Evolutionary conservation across 2,113 vertebrate genomes (phyloP).

Genomic region (Haemorhous mexicanus): DNA sequence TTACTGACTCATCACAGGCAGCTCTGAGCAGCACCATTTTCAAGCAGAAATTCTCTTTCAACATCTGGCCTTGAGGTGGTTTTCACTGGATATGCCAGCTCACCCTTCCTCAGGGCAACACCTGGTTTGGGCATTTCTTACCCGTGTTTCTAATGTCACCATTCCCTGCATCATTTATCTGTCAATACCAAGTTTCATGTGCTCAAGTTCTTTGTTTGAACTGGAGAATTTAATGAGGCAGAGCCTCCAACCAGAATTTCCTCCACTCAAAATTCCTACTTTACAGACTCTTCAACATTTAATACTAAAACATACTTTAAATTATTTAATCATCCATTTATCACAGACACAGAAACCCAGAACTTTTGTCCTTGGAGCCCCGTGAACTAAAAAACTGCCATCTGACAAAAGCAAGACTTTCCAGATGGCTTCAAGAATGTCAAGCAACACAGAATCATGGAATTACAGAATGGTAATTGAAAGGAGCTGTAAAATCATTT

Average conservation of each 20-base stretch:
- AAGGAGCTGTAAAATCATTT: background rate
- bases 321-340: background rate
- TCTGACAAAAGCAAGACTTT: background rate
- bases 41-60: background rate
- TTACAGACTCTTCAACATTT: background rate
- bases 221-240: background rate
- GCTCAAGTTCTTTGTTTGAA: background rate
- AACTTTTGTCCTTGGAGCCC: background rate
- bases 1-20: background rate
- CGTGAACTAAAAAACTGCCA: rapidly evolving
- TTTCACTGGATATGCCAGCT: background rate
- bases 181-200: background rate
- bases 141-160: background rate
- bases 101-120: background rate
- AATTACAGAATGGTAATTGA: background rate
- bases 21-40: background rate
- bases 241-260: background rate
- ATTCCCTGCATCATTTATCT: background rate
- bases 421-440: background rate
- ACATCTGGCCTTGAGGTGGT: background rate
- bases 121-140: background rate
- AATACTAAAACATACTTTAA: background rate
- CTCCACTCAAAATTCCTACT: background rate
- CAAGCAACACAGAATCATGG: background rate
- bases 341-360: background rate